These are phyloP conservation scores for Epicampocera succincta DNA, from an alignment of 2,888 invertebrate genomes.

Conservation along the genomic window DNA sequence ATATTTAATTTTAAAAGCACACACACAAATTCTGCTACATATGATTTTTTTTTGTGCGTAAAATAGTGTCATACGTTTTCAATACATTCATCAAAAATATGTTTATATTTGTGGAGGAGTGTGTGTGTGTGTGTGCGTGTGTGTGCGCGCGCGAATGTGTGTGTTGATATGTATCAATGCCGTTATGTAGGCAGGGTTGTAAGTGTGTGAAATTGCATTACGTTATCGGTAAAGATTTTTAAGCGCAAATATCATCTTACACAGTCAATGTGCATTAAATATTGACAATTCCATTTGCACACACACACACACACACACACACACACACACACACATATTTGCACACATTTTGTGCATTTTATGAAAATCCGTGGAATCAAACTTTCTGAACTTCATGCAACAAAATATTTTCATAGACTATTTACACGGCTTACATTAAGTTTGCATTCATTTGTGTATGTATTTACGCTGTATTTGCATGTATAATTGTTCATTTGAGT, in stretches of 20 bases:
- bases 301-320: neutral
- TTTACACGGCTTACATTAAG: neutral
- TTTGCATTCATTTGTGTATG: neutral
- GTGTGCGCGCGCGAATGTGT: neutral
- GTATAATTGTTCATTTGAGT: constrained; percentile 14
- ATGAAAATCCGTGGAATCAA: no score
- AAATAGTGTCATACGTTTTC: no score
- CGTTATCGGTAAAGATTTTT: constrained; percentile 65
- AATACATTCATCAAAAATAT: no score
- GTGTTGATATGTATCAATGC: neutral
- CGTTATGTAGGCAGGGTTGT: neutral
- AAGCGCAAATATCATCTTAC: constrained; percentile 77
- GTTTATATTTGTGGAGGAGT: neutral
- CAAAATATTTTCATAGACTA: neutral
- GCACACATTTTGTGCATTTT: neutral
- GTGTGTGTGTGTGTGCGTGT: neutral
- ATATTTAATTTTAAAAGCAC: no score
- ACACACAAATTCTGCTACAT: no score
- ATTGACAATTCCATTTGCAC: constrained; percentile 74
- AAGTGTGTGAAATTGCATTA: constrained; percentile 31
- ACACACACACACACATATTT: neutral
- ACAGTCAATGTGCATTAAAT: constrained; percentile 78
- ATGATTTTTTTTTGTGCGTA: no score
- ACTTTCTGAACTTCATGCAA: neutral
- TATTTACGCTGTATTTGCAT: constrained; percentile 4